phyloP scores from a whole-genome alignment of 1,140 invertebrate species.

The Drosophila sproati region DNA sequence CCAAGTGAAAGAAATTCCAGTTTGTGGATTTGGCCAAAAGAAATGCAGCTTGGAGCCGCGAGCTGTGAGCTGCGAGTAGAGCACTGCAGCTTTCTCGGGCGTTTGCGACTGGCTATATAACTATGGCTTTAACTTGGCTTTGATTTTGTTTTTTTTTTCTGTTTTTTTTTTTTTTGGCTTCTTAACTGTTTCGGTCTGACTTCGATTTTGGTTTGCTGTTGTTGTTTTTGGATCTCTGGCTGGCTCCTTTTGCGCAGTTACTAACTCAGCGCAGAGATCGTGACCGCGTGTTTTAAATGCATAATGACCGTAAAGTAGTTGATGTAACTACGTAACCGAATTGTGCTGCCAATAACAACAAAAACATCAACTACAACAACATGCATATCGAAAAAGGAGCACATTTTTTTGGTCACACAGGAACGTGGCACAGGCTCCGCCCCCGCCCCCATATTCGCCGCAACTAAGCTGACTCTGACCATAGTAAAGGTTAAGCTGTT shows the following conservation, averaged over 20 bases:
- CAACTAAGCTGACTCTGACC: conserved; percentile 3
- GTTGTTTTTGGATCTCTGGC: conserved; percentile 16
- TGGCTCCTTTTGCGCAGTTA: conserved; percentile 66
- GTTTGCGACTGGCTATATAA: conserved; percentile 31
- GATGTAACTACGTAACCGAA: conserved; percentile 67
- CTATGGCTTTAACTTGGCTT: conserved; percentile 54
- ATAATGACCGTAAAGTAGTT: conserved; percentile 84
- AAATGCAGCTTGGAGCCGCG: conserved; percentile 50
- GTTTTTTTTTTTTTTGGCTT: conserved; percentile 7
- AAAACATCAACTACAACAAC: conserved; percentile 41
- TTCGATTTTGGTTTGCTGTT: conserved; percentile 54
- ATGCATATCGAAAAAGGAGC: conserved; percentile 76
- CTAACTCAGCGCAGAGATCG: conserved; percentile 82
- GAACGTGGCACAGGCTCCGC: conserved; percentile 39
- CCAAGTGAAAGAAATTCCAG: conserved; percentile 79
- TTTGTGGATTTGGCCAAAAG: conserved; percentile 56
- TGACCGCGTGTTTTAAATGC: conserved; percentile 85
- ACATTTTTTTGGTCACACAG: conserved; percentile 53
- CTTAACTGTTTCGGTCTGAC: conserved; percentile 41
- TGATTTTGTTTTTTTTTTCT: conserved; percentile 37
- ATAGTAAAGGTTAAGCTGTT: conserved; percentile 56
- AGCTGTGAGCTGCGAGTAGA: not conserved
- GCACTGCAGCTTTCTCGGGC: conserved; percentile 43
- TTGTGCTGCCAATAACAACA: conserved; percentile 58
- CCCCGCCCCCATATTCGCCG: not conserved